Percentiles rank a stretch among this genome's conserved stretches.
Conservation (phyloP, 1,140 invertebrate genomes). For the Platyscapa corneri region DNA sequence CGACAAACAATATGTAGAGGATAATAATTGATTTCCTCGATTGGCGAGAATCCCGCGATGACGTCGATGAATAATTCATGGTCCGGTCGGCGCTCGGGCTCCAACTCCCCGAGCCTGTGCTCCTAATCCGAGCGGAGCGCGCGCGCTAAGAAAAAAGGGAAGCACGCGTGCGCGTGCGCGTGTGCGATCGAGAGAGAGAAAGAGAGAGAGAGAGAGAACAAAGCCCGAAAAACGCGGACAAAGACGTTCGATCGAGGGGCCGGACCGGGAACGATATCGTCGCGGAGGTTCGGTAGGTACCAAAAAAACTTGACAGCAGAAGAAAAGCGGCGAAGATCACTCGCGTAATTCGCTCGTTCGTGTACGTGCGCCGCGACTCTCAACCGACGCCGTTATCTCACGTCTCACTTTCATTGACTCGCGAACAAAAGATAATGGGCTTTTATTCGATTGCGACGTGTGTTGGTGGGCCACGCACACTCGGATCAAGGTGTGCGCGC, state of each 20-base stretch:
- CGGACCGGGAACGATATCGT: not conserved
- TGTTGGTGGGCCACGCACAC: no score
- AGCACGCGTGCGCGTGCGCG: no score
- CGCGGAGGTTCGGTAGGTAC: not conserved
- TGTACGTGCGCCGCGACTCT: no score
- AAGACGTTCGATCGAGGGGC: not conserved
- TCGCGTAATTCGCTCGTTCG: no score
- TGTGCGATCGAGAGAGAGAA: not conserved
- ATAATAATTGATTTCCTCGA: constrained; percentile 49
- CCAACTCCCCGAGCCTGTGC: not conserved
- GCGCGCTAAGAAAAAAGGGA: not conserved
- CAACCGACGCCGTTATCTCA: no score
- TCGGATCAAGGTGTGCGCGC: no score
- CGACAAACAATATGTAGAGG: constrained; percentile 38
- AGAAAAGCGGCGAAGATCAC: not conserved
- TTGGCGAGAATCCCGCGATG: constrained; percentile 9
- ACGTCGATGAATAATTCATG: constrained; percentile 38
- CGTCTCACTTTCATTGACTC: no score
- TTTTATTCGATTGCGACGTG: no score
- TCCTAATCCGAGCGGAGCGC: not conserved
- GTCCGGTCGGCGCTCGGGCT: not conserved
- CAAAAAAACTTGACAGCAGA: not conserved
- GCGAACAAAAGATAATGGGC: no score
- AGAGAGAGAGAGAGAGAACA: not conserved
- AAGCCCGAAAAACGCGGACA: not conserved